Base-by-base conservation (phyloP, 2,797 vertebrate genomes). In the Moxostoma hubbsi region DNA sequence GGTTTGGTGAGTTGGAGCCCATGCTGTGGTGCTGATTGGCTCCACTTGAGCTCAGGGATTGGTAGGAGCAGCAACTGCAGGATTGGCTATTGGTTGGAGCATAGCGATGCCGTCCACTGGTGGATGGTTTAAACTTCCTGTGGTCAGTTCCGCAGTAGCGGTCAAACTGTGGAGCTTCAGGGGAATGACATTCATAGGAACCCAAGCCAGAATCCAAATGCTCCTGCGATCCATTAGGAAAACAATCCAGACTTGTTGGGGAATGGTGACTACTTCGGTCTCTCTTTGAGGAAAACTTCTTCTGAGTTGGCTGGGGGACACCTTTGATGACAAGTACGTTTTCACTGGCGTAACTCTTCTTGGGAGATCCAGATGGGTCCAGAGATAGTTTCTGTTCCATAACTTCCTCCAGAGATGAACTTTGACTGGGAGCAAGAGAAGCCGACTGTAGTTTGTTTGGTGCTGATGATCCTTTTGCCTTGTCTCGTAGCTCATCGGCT, bases 401-500 rank as follows among this genome's bases (percentile, higher is more conserved):
- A 1, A 90, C 90, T 77, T 93, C 90, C 72, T 92, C 87, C 77
- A 90, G 55, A 4, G 75, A 61, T 1, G 89, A 80, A 73, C 82
- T 87, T 6, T 84, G 82, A 47, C 85, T 88, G 0, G 78, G 78
- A 0, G 62, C 78, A 0, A 69, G 72, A 61, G 82, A 75, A 7
- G 66, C 7, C 0, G 83, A 74, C 0, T 86, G 49, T 0, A 53
- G 80, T 68, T 80, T 90, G 54, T 81, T 85, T 13, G 73, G 43
- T 0, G 67, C 7, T 2, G 91, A 88, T 45, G 93, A 92, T 78
- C 93, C 89, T 92, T 95, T 97, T 76, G 94, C 95, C 88, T 93
- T 95, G 86, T 95, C 96, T 68, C 96, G 93, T 80, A 97, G 95
- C 86, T 96, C 96, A 68, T 97, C 96, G 5, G 96, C 96, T 67